A percentile compares a stretch with the other conserved stretches of the same genome.
Conservation (phyloP, 92 coral and sea anemone genomes). For the Ricordea florida region DNA sequence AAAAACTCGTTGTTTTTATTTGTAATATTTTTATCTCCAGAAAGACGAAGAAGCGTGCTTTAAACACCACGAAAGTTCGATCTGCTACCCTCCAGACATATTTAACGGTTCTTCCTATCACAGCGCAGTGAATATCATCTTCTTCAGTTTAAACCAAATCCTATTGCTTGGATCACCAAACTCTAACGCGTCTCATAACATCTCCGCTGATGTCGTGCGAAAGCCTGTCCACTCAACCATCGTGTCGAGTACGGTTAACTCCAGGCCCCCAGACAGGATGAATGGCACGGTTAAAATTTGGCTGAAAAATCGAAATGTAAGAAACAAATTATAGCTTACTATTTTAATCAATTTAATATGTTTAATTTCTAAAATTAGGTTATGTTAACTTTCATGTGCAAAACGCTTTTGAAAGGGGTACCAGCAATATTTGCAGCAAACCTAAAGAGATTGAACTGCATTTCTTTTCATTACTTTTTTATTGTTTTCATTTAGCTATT, state of each 20-base stretch:
- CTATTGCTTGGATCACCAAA: not conserved
- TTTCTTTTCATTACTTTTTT: too few species aligned
- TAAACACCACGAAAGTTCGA: not conserved
- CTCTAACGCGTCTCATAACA: not conserved
- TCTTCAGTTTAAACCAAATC: not conserved
- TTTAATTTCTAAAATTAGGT: not conserved
- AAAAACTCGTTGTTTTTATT: too few species aligned
- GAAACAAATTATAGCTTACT: not conserved
- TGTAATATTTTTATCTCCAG: too few species aligned
- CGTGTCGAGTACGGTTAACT: conserved; percentile 67
- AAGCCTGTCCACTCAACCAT: conserved; percentile 50
- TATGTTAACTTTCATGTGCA: not conserved
- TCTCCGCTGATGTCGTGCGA: not conserved
- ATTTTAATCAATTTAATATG: not conserved
- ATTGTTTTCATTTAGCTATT: too few species aligned
- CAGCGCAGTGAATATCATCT: not conserved
- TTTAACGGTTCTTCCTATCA: not conserved
- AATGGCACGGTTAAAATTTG: conserved; percentile 59
- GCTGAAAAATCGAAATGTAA: conserved; percentile 57
- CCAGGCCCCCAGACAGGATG: conserved; percentile 34
- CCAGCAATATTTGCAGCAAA: too few species aligned
- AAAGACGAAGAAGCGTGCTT: not conserved
- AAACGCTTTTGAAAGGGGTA: too few species aligned
- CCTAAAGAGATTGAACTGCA: too few species aligned
- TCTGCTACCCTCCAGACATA: not conserved